These are phyloP conservation scores for Lasioglossum lativentre DNA, from an alignment of 2,888 invertebrate genomes.

Conservation along the genomic window DNA sequence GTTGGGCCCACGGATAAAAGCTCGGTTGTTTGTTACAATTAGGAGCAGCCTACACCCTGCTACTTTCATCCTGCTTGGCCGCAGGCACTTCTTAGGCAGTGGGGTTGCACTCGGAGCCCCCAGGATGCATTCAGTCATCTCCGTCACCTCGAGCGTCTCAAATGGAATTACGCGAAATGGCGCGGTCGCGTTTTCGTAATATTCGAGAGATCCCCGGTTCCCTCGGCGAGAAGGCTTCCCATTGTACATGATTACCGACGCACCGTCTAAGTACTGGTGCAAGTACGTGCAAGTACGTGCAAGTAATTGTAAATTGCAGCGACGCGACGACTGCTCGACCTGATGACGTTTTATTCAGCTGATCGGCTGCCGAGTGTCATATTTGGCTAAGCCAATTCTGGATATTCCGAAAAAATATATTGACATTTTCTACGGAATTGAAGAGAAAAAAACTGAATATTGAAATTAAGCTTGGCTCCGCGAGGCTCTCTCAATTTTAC, in stretches of 20 bases:
- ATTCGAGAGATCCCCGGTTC: slow-evolving; percentile 53
- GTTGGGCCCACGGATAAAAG: slow-evolving; percentile 68
- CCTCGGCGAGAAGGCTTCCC: slow-evolving; percentile 35
- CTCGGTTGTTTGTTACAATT: slow-evolving; percentile 78
- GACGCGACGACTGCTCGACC: slow-evolving; percentile 4
- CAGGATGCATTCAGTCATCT: slow-evolving; percentile 69
- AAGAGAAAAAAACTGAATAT: not conserved
- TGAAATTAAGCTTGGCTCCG: not conserved
- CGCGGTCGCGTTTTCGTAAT: slow-evolving; percentile 71
- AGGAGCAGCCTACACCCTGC: slow-evolving; percentile 65
- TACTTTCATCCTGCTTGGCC: slow-evolving; percentile 18
- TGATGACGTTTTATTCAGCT: slow-evolving; percentile 45
- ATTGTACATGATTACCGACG: slow-evolving; percentile 62
- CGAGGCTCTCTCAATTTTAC: not conserved
- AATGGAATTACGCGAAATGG: slow-evolving; percentile 72
- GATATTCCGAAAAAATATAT: too few relatives aligned
- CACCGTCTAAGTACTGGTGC: slow-evolving; percentile 51
- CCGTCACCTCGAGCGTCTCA: slow-evolving; percentile 70
- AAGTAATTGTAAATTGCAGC: slow-evolving; percentile 56
- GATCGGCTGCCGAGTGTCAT: not conserved
- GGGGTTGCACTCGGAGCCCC: slow-evolving; percentile 56
- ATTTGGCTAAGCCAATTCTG: too few relatives aligned
- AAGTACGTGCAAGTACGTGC: slow-evolving; percentile 55
- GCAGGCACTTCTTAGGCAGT: slow-evolving; percentile 58
- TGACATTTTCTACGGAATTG: too few relatives aligned